Base-by-base conservation (phyloP, 1,140 invertebrate species). In the Agrypnia vestita region DNA sequence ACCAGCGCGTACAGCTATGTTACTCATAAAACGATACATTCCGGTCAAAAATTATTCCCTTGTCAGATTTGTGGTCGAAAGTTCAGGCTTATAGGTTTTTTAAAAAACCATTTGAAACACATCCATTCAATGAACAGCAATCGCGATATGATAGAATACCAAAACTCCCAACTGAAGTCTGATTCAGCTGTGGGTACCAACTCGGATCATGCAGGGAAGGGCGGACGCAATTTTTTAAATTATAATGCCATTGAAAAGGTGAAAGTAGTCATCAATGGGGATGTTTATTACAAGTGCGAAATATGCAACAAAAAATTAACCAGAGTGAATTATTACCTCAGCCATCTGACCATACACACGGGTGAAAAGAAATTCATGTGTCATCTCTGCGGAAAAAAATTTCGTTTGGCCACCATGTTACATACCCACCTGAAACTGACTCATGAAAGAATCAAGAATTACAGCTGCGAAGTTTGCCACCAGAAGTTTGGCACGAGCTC, bases 351-450 rank as follows among this genome's bases (percentile, higher is more conserved):
- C 4, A 93, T 93, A 43, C 94, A 95, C 86, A 94, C 93, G 1
- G 93, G 94, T 12, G 94, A 95, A 85, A 91, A 93, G 76, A 93
- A 93, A 1, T 95, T 91, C 84, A 91, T 92, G 35, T 96, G 95
- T 84, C 91, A 93, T 78, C 85, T 94, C 0, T 96, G 94, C 84
- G 94, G 93, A 0, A 95, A 94, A 84, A 92, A 92, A 76, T 96
- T 95, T 85, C 88, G 92, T 17, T 90, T 93, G 13, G 90, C 90
- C 3, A 89, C 91, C 84, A 92, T 92, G 7, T 85, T 94, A 15
- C 89, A 89, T 6, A 86, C 92, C 13, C 94, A 94, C 84, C 67
- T 93, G 17, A 89, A 90, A 13, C 91, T 93, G 72, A 93, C 93
- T 0, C 94, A 94, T 83, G 91, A 92, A 47, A 87, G 90, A 0